Conservation (phyloP, 37 sponge, comb jelly and placozoan genomes). For the Aphrocallistes beatrix region DNA sequence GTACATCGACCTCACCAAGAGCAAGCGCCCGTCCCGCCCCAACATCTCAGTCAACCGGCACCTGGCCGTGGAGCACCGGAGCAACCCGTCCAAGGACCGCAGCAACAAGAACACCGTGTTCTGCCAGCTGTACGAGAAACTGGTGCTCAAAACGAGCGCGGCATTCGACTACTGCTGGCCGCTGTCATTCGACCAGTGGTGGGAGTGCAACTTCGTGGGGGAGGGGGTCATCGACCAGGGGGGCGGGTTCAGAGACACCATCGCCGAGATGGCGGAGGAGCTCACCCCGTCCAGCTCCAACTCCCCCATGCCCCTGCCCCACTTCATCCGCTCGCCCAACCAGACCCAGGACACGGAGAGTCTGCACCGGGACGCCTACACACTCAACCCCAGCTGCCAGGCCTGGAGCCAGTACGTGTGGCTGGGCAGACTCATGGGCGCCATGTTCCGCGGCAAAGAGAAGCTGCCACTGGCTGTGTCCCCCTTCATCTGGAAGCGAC, state of each 20-base stretch:
- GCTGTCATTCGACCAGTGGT: conserved; percentile 66
- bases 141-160: conserved; percentile 39
- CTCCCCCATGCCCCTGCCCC: conserved; percentile 45
- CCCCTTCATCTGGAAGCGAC: conserved; percentile 82
- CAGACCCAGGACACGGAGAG: conserved; percentile 80
- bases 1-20: conserved; percentile 29
- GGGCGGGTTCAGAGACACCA: conserved; percentile 81
- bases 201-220: conserved; percentile 76
- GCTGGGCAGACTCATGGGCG: conserved; percentile 83
- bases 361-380: conserved; percentile 64
- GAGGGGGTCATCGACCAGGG: conserved; percentile 93
- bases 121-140: conserved; percentile 41
- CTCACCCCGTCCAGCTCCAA: conserved; percentile 56
- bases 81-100: conserved; percentile 56
- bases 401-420: conserved; percentile 40
- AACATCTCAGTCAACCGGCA: conserved; percentile 57
- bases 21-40: conserved; percentile 32
- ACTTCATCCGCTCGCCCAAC: conserved; percentile 79
- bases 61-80: conserved; percentile 48
- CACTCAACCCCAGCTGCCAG: conserved; percentile 67
- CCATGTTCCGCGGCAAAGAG: conserved; percentile 63
- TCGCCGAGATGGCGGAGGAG: conserved; percentile 76
- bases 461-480: conserved; percentile 64
- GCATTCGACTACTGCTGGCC: conserved; percentile 63
- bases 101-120: conserved; percentile 56